Evolutionary conservation across 2,888 invertebrate species (phyloP).

Genomic region (Coelinius sp.): DNA sequence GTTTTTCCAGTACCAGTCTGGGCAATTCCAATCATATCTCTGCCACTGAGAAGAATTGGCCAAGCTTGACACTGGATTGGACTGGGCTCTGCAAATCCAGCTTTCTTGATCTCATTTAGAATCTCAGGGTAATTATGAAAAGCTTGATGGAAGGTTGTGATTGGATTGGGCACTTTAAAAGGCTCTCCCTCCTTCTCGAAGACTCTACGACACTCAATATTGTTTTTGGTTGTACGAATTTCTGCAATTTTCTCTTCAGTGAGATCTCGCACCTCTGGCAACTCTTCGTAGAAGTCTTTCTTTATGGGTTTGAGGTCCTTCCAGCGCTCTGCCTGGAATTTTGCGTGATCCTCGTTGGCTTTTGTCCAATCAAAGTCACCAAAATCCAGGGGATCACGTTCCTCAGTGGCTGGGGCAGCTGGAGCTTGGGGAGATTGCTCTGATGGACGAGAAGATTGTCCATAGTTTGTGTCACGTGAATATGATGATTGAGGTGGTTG

Average conservation of each 20-base stretch:
- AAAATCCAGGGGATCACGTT: slow-evolving; percentile 39
- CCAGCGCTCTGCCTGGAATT: slow-evolving; percentile 75
- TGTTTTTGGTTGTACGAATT: slow-evolving; percentile 79
- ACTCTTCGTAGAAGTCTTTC: slow-evolving; percentile 89
- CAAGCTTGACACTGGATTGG: slow-evolving; percentile 96
- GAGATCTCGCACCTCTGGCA: slow-evolving; percentile 79
- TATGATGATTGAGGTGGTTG: slow-evolving; percentile 7
- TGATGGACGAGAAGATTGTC: background rate
- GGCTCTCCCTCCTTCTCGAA: slow-evolving; percentile 73
- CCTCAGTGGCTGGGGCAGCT: background rate
- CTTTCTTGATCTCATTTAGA: slow-evolving; percentile 83
- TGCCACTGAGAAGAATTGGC: slow-evolving; percentile 92
- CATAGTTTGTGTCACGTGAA: background rate
- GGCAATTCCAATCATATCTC: slow-evolving; percentile 96
- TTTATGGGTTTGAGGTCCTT: slow-evolving; percentile 77
- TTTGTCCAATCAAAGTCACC: slow-evolving; percentile 74
- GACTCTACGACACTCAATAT: slow-evolving; percentile 81
- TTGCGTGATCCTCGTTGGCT: slow-evolving; percentile 72
- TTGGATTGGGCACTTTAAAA: slow-evolving; percentile 81
- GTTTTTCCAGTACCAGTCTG: slow-evolving; percentile 97
- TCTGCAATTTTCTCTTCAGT: slow-evolving; percentile 75
- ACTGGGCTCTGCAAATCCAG: slow-evolving; percentile 85
- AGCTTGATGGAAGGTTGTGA: slow-evolving; percentile 83
- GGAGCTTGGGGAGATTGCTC: background rate
- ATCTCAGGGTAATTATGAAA: slow-evolving; percentile 85